Evolutionary conservation across 2,888 invertebrate species (phyloP).

Genomic region (Sphaerophoria rueppellii): DNA sequence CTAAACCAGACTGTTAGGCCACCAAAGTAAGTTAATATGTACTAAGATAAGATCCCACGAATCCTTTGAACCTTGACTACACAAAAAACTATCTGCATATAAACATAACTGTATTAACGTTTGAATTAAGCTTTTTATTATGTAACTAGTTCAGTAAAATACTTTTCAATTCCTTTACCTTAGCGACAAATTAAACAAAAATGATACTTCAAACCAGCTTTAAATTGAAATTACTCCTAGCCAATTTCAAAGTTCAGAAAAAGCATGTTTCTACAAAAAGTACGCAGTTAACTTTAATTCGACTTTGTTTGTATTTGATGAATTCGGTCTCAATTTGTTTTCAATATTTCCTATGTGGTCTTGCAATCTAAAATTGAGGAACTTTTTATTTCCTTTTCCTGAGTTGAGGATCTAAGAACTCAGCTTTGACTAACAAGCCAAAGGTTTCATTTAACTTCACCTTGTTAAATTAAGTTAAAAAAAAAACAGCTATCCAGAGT

Average conservation of each 20-base stretch:
- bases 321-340: slow-evolving; percentile 16
- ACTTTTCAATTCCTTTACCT: too few relatives aligned
- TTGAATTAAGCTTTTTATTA: too few relatives aligned
- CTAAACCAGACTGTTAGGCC: too few relatives aligned
- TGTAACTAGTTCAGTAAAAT: too few relatives aligned
- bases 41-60: too few relatives aligned
- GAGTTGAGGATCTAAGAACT: neutral
- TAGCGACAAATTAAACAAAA: too few relatives aligned
- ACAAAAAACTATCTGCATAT: too few relatives aligned
- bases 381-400: slow-evolving; percentile 26
- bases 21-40: too few relatives aligned
- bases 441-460: neutral
- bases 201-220: too few relatives aligned
- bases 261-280: neutral
- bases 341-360: neutral
- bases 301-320: neutral
- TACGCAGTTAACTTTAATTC: neutral
- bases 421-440: neutral
- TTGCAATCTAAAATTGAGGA: slow-evolving; percentile 7
- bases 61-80: too few relatives aligned
- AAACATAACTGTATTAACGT: too few relatives aligned
- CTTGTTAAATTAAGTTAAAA: slow-evolving; percentile 3
- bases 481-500: neutral
- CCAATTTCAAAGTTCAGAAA: neutral
- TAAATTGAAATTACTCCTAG: neutral